Conservation (phyloP, 2,888 invertebrate species). For the Pristionchus japonicus region DNA sequence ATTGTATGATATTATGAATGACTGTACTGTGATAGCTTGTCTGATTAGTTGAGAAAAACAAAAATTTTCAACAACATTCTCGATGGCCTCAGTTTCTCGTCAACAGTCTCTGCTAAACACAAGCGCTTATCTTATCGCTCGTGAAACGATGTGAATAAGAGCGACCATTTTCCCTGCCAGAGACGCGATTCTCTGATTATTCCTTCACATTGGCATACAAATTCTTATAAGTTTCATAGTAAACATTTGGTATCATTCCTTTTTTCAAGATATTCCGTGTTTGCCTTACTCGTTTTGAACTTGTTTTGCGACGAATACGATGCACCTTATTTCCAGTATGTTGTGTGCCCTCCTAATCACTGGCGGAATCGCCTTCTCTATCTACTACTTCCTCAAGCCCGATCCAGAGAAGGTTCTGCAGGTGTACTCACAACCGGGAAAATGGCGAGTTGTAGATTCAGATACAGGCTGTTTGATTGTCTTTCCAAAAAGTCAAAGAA, state of each 20-base stretch:
- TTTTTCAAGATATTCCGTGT: neutral
- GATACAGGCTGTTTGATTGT: neutral
- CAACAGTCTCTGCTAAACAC: neutral
- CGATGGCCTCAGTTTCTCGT: neutral
- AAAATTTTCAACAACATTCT: neutral
- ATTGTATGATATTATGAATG: too few relatives aligned
- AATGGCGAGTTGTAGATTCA: conserved; percentile 60
- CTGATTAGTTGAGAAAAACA: neutral
- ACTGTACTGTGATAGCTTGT: too few relatives aligned
- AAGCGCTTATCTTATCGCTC: neutral
- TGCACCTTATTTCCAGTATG: neutral
- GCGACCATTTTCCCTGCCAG: neutral
- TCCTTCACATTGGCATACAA: neutral
- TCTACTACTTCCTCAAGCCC: conserved; percentile 38
- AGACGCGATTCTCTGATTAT: neutral
- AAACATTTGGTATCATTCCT: too few relatives aligned
- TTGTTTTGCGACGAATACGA: neutral
- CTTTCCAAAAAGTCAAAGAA: neutral
- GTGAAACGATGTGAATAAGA: neutral
- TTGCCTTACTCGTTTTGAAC: neutral
- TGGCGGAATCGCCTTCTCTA: neutral
- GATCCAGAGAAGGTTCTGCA: conserved; percentile 55
- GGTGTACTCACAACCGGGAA: conserved; percentile 60
- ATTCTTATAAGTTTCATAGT: too few relatives aligned
- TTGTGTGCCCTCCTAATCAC: neutral